Conservation (phyloP, 2,113 vertebrate genomes). For the Vireo altiloquus region DNA sequence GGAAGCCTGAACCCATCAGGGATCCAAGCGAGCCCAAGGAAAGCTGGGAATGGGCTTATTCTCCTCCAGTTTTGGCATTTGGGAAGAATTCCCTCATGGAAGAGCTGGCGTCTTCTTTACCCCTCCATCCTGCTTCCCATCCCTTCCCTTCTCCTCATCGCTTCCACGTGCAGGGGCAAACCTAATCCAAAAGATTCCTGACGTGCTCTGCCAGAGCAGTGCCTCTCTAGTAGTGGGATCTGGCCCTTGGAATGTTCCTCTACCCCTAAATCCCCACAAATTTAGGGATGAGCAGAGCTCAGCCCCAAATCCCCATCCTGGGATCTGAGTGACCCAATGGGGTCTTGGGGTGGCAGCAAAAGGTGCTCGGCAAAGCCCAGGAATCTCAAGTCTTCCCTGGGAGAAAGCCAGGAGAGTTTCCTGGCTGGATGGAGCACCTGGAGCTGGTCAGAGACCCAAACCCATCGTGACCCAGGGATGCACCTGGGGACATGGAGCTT, state of each 20-base stretch:
- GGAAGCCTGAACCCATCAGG: neutral
- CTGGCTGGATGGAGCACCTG: neutral
- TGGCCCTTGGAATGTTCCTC: neutral
- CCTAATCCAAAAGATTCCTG: neutral
- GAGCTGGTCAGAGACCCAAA: neutral
- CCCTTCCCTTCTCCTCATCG: fast-evolving
- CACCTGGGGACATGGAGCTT: fast-evolving
- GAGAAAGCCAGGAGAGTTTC: fast-evolving
- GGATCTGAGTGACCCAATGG: fast-evolving
- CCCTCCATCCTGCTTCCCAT: neutral
- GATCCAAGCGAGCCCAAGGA: neutral
- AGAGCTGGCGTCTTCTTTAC: neutral
- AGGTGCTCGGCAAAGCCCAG: neutral
- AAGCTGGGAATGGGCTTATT: neutral
- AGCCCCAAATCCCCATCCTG: neutral
- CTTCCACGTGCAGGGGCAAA: neutral
- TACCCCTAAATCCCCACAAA: neutral
- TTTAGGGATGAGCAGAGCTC: neutral
- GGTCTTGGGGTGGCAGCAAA: fast-evolving
- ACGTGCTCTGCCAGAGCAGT: neutral
- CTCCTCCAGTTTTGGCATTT: neutral
- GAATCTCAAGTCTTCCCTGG: neutral
- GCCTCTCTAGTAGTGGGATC: neutral
- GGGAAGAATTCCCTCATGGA: neutral
- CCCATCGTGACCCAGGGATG: fast-evolving